Base-by-base conservation (phyloP, 2,113 vertebrate species). In the Muntiacus reevesi region DNA sequence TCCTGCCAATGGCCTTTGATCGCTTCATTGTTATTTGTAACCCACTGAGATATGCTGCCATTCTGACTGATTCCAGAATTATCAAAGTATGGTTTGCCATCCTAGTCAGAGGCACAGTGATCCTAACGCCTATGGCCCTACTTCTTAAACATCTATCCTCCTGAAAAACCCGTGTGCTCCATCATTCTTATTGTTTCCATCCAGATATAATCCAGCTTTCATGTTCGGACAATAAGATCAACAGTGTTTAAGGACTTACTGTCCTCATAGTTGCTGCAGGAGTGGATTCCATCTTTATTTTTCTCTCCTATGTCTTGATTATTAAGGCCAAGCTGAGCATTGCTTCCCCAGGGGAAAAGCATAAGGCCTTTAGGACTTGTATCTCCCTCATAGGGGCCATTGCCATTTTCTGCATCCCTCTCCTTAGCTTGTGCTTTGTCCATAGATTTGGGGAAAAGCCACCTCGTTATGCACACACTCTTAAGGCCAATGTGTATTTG, bases 381-480 rank as follows among this genome's bases (percentile, higher is more conserved):
- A 0, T 97, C 8, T 97, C 98, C 92, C 98, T 98, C 16, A 59
- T 97, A 81, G 97, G 97, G 0, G 84, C 94, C 27, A 86, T 98
- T 47, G 92, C 98, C 82, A 93, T 91, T 52, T 99, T 99, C 95
- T 98, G 98, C 0, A 93, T 98, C 74, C 97, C 98, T 52, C 86
- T 98, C 17, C 94, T 97, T 1, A 98, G 98, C 54, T 95, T 98
- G 4, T 97, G 95, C 0, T 87, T 98, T 96, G 95, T 98, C 78
- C 98, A 98, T 55, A 76, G 97, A 21, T 98, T 97, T 2, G 96
- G 97, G 19, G 79, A 52, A 86, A 81, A 28, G 25, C 78, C 93
- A 28, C 54, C 95, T 1, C 97, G 78, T 0, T 89, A 97, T 21
- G 87, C 98, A 0, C 97, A 97, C 4, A 11, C 91, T 78, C 0